phyloP scores from a whole-genome alignment of 2,113 vertebrate genomes.

The Parotia lawesii region DNA sequence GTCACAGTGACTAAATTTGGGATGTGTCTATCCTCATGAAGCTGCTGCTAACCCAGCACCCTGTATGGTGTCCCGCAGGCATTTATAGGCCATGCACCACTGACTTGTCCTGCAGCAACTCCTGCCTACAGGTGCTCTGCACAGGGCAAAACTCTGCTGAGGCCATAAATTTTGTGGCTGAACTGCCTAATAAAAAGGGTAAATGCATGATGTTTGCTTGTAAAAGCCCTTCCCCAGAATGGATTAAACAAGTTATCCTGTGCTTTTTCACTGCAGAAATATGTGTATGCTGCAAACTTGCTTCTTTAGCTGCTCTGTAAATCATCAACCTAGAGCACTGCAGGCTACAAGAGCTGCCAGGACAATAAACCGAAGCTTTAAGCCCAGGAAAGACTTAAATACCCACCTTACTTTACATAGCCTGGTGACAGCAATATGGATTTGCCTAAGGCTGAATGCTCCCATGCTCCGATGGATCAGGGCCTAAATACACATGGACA shows the following conservation, averaged over 20 bases:
- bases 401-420: not conserved
- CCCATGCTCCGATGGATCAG: not conserved
- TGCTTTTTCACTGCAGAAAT: not conserved
- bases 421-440: not conserved
- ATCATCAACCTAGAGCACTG: not conserved
- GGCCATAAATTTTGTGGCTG: not conserved
- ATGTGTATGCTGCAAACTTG: not conserved
- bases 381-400: not conserved
- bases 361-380: not conserved
- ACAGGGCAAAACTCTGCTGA: not conserved
- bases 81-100: not conserved
- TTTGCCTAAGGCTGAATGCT: not conserved
- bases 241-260: not conserved
- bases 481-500: not conserved
- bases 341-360: not conserved
- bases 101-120: not conserved
- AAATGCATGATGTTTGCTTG: not conserved
- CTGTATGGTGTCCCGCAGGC: not conserved
- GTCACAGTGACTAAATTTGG: not conserved
- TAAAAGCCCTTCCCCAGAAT: not conserved
- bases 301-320: not conserved
- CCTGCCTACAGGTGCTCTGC: not conserved
- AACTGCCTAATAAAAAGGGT: not conserved
- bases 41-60: not conserved
- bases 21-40: not conserved